phyloP scores from a whole-genome alignment of 2,113 vertebrate genomes.

The Oplegnathus fasciatus region DNA sequence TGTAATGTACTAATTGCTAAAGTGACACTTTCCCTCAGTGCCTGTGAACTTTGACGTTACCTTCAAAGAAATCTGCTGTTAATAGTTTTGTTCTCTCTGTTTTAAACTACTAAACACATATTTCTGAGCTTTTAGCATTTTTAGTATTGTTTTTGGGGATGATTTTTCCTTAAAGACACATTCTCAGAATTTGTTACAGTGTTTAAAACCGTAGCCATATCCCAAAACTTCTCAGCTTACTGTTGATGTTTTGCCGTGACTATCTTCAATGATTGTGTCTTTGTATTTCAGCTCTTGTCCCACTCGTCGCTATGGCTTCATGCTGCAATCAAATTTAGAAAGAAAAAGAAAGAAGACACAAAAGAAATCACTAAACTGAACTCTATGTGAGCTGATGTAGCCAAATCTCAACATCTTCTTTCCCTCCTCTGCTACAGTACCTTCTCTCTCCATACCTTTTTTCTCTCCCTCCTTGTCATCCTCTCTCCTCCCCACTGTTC shows the following conservation, averaged over 20 bases:
- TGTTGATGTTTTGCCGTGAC: not conserved
- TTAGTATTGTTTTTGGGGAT: not conserved
- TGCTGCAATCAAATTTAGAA: not conserved
- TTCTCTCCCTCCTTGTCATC: not conserved
- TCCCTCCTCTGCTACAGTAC: not conserved
- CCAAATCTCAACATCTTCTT: not conserved
- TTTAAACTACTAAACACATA: not conserved
- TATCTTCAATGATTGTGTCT: slow-evolving; percentile 1
- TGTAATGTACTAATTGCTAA: not conserved
- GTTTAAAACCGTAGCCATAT: not conserved
- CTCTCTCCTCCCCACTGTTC: not conserved
- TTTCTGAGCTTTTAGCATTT: not conserved
- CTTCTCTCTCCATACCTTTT: too few relatives aligned
- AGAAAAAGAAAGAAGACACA: not conserved
- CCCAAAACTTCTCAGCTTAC: not conserved
- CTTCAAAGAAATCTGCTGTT: not conserved
- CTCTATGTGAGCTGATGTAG: not conserved
- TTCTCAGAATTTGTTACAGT: not conserved
- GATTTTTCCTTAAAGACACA: not conserved
- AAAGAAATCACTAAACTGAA: not conserved
- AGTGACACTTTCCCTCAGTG: not conserved
- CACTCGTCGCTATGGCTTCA: not conserved
- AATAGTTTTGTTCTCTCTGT: not conserved
- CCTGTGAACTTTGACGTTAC: not conserved
- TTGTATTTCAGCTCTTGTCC: not conserved